Evolutionary conservation across 1,140 invertebrate species (phyloP).

Genomic region (Portunus trituberculatus): DNA sequence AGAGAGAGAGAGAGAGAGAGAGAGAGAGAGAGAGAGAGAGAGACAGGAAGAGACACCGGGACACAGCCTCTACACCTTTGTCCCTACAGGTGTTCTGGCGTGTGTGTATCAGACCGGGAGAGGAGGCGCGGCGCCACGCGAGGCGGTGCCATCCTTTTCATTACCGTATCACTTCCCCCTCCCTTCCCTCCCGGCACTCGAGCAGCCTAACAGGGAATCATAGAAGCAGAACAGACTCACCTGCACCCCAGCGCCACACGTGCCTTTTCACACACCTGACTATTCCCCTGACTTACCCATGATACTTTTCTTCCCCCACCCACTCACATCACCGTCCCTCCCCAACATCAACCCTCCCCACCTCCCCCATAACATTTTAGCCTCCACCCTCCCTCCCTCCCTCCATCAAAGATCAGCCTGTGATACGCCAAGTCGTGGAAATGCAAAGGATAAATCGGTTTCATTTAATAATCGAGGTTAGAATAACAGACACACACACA

Average conservation of each 20-base stretch:
- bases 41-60: too few relatives aligned
- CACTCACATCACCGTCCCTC: too few relatives aligned
- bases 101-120: too few relatives aligned
- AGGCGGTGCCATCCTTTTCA: neutral
- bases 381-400: neutral
- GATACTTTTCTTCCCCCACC: too few relatives aligned
- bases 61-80: too few relatives aligned
- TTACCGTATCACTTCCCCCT: neutral
- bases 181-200: neutral
- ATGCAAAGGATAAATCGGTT: neutral
- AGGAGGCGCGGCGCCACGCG: too few relatives aligned
- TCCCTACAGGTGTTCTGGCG: too few relatives aligned
- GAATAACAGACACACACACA: neutral
- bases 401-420: neutral
- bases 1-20: too few relatives aligned
- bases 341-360: neutral
- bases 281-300: too few relatives aligned
- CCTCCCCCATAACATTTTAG: neutral
- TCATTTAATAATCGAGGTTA: neutral
- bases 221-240: neutral
- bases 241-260: neutral
- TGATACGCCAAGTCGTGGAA: neutral
- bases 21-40: too few relatives aligned
- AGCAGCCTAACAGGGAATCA: neutral
- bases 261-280: too few relatives aligned